Conservation (phyloP, 23 tunicate genomes). For the Ciona savignyi region DNA sequence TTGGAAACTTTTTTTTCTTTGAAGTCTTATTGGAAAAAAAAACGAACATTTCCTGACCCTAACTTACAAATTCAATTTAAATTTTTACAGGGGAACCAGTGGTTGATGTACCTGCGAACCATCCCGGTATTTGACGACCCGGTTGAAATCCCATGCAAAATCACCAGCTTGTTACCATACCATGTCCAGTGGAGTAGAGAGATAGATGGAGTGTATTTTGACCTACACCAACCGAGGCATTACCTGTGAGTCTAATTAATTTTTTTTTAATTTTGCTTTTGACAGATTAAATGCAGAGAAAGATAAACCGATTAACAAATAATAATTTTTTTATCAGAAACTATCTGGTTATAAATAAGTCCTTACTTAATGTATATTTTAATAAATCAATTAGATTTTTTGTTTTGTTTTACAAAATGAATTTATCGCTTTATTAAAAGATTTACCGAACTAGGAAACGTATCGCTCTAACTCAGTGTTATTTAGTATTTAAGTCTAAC, state of each 20-base stretch:
- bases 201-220: constrained; percentile 33
- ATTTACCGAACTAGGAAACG: no score
- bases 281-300: neutral
- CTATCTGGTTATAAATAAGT: neutral
- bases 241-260: constrained; percentile 1
- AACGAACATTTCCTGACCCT: no score
- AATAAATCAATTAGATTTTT: neutral
- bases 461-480: no score
- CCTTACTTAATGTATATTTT: neutral
- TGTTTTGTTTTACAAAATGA: no score
- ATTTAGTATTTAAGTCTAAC: no score
- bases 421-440: no score
- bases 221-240: constrained; percentile 9
- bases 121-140: constrained; percentile 88
- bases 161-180: constrained; percentile 76
- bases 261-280: neutral
- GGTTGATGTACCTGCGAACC: constrained; percentile 24
- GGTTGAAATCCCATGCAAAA: constrained; percentile 75
- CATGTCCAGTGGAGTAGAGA: constrained; percentile 77
- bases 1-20: neutral
- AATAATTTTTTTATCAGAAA: neutral
- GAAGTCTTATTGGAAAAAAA: neutral
- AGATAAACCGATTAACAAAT: neutral
- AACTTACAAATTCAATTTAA: no score
- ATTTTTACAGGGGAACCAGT: constrained; percentile 44